These are phyloP conservation scores for Pararge aegeria DNA, from an alignment of 1,140 invertebrate genomes.

Conservation along the genomic window DNA sequence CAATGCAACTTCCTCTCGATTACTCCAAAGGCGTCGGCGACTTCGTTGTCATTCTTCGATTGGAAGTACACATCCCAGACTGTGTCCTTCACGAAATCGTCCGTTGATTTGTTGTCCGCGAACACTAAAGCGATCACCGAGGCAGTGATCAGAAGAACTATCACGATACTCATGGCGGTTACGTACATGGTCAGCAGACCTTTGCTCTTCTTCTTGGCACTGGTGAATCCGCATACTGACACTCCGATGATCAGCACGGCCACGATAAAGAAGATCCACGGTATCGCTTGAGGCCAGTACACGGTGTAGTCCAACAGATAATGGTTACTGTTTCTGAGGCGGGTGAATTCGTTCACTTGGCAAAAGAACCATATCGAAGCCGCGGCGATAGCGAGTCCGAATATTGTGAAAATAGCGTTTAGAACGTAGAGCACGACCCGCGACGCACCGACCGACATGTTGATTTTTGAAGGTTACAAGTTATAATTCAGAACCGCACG, in stretches of 20 bases:
- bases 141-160: conserved; percentile 44
- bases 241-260: conserved; percentile 50
- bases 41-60: conserved; percentile 44
- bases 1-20: conserved; percentile 65
- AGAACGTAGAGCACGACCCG: conserved; percentile 46
- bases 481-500: conserved; percentile 26
- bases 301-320: conserved; percentile 67
- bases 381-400: conserved; percentile 49
- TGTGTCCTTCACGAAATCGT: conserved; percentile 62
- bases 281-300: conserved; percentile 67
- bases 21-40: conserved; percentile 45
- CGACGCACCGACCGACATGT: conserved; percentile 34
- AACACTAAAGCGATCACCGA: conserved; percentile 52
- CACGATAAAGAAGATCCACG: conserved; percentile 62
- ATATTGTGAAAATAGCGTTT: conserved; percentile 51
- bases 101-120: conserved; percentile 51
- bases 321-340: conserved; percentile 60
- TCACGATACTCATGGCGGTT: conserved; percentile 40
- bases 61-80: conserved; percentile 68
- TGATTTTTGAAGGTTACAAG: conserved; percentile 1
- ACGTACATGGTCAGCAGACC: conserved; percentile 46
- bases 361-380: conserved; percentile 65
- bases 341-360: conserved; percentile 57
- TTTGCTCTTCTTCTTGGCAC: conserved; percentile 47
- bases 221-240: conserved; percentile 52